Percentiles rank a stretch among this genome's conserved stretches.
Evolutionary conservation across 2,888 invertebrate genomes (phyloP).

Genomic region (Laspeyria flexula): DNA sequence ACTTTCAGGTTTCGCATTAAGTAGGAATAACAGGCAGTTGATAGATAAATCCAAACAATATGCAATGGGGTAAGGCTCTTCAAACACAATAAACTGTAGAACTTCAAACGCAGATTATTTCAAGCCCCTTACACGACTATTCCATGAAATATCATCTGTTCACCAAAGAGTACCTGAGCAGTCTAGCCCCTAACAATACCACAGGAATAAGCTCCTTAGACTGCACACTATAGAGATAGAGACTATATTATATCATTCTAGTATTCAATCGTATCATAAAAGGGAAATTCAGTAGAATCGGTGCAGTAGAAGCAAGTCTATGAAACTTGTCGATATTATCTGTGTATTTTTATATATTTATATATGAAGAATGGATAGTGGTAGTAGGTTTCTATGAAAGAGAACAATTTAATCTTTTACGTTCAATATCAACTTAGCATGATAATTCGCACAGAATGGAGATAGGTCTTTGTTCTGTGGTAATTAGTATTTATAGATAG

Average conservation of each 20-base stretch:
- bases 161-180: neutral
- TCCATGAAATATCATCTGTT: neutral
- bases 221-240: neutral
- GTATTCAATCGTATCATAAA: neutral
- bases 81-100: neutral
- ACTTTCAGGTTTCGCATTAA: too few relatives aligned
- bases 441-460: too few relatives aligned
- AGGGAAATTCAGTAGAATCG: neutral
- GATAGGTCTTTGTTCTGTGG: too few relatives aligned
- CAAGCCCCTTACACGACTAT: neutral
- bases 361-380: neutral
- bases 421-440: too few relatives aligned
- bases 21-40: too few relatives aligned
- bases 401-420: too few relatives aligned
- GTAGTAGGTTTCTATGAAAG: too few relatives aligned
- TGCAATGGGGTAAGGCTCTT: too few relatives aligned
- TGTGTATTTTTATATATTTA: neutral
- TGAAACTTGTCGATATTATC: slow-evolving; percentile 1
- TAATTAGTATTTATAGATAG: too few relatives aligned
- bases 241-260: neutral
- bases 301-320: too few relatives aligned
- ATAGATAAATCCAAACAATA: too few relatives aligned
- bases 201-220: neutral
- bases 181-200: neutral
- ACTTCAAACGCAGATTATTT: neutral